Evolutionary conservation across 2,113 vertebrate genomes (phyloP), one percentile per base, ranked within the genome.

Genomic region (Ellobius talpinus): DNA sequence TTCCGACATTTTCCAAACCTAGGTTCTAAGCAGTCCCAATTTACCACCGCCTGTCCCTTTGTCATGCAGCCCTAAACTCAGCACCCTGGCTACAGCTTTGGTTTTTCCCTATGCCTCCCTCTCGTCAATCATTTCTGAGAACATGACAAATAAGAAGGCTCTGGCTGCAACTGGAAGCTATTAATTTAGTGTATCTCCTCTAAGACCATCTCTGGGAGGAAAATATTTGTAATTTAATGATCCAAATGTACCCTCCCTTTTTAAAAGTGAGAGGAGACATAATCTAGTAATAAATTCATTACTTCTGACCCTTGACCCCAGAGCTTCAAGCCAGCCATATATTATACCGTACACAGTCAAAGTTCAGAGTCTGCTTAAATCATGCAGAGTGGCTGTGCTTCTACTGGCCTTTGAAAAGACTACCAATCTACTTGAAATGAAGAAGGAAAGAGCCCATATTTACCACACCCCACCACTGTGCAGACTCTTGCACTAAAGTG

Each of bases 321-420:
- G 89, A 96, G 78, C 93, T 97, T 94, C 95, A 97, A 93, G 89
- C 77, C 78, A 94, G 95, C 92, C 91, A 96, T 97, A 98, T 96
- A 97, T 98, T 95, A 98, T 91, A 93, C 36, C 45, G 89, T 13
- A 87, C 23, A 95, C 85, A 97, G 96, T 95, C 93, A 97, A 97
- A 97, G 97, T 97, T 97, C 97, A 97, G 96, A 77, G 61, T 94
- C 96, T 84, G 86, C 95, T 86, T 98, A 97, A 98, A 98, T 98
- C 96, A 98, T 93, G 91, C 47, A 89, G 58, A 93, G 82, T 94
- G 92, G 96, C 89, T 96, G 96, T 93, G 96, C 91, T 97, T 97
- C 93, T 97, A 96, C 91, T 91, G 96, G 96, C 95, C 96, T 97
- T 96, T 96, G 97, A 97, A 97, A 95, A 95, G 93, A 97, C 91